Base-by-base conservation (phyloP, 2,113 vertebrate genomes). In the Hippocampus barbouri region DNA sequence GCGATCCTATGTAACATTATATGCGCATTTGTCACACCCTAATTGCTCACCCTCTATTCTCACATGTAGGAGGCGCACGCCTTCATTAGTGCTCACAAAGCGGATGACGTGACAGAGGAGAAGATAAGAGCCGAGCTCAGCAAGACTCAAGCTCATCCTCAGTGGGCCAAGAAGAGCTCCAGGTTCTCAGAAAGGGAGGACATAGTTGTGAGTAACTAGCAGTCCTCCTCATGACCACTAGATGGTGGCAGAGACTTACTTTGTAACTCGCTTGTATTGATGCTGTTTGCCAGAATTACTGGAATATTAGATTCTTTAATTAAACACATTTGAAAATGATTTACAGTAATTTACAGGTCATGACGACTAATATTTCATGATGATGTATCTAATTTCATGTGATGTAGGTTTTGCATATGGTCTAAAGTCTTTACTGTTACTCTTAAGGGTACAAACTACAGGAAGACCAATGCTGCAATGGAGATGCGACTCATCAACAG, bases 381-480 rank as follows among this genome's bases (percentile, higher is more conserved):
- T 47, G 45, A 1, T 54, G 53, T 23, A n/a, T 20, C 53, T 54
- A 54, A 54, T n/a, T 2, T 14, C 12, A 65, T 65, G 38, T 4
- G 30, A 0, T 64, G n/a, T 60, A 25, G 45, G 1, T 63, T 8
- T 2, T 40, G 40, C 9, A 41, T 43, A 43, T 66, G n/a, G 65
- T 51, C 43, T 45, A 34, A 47, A 38, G 43, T 20, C 18, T n/a
- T 56, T 38, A 18, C 21, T 49, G 66, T 69, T 78, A 70, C 43
- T 66, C 14, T 61, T 1, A 62, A 96, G 95, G 95, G 95, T 43
- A 95, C 94, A 54, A 95, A 95, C 79, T 95, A 96, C 88, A 92
- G 88, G 83, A 96, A 94, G 82, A 95, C 95, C 0, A 95, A 95
- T 69, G 93, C 94, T 0, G 93, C 92, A 0, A 83, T 94, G 92